Percentiles rank a stretch among this genome's conserved stretches.
Evolutionary conservation across 2,888 invertebrate genomes (phyloP).

Genomic region (Luperina testacea): DNA sequence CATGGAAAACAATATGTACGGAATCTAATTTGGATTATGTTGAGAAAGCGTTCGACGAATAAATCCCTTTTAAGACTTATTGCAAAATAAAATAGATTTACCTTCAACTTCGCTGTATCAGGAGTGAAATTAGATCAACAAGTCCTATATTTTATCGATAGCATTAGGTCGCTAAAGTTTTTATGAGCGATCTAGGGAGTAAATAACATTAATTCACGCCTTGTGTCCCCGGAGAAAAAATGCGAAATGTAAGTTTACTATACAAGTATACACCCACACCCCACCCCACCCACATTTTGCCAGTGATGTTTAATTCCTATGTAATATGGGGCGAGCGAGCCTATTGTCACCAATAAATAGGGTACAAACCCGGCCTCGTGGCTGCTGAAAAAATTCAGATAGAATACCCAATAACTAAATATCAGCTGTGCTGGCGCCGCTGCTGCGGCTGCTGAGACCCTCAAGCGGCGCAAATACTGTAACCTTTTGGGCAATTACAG

Average conservation of each 20-base stretch:
- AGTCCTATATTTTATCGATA: slow-evolving; percentile 8
- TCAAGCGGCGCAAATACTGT: too few relatives aligned
- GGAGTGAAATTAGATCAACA: slow-evolving; percentile 33
- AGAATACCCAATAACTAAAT: not conserved
- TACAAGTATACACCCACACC: too few relatives aligned
- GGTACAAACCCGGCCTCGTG: too few relatives aligned
- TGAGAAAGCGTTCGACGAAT: slow-evolving; percentile 14
- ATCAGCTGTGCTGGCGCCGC: too few relatives aligned
- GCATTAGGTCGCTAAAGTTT: not conserved
- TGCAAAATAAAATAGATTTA: slow-evolving; percentile 35
- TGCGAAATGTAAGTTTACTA: too few relatives aligned
- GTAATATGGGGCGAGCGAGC: not conserved
- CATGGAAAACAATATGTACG: slow-evolving; percentile 48
- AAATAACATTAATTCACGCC: not conserved
- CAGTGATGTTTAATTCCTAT: not conserved
- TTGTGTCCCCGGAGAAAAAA: too few relatives aligned
- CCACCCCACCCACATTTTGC: not conserved
- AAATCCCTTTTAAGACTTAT: slow-evolving; percentile 34
- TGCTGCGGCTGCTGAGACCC: too few relatives aligned
- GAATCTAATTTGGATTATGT: slow-evolving; percentile 55
- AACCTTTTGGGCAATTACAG: too few relatives aligned
- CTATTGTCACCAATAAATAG: not conserved
- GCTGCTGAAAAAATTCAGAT: too few relatives aligned
- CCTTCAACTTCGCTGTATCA: slow-evolving; percentile 22
- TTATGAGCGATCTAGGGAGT: not conserved